phyloP scores from a whole-genome alignment of 1,140 invertebrate genomes.

The Pseudomyrmex pallidus region DNA sequence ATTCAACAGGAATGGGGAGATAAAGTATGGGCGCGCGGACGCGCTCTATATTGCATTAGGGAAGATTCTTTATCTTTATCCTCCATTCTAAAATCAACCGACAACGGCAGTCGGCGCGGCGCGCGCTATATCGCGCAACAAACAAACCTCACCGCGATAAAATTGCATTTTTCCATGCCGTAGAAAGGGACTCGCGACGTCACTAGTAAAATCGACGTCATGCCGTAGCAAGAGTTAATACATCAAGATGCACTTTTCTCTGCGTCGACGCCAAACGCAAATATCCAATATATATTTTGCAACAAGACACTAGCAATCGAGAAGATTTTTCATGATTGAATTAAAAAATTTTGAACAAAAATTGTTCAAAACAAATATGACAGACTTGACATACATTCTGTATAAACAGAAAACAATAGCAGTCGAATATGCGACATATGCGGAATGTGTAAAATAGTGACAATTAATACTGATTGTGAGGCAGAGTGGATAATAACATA shows the following conservation, averaged over 20 bases:
- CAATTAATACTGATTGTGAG: background rate
- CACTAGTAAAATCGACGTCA: conserved; percentile 44
- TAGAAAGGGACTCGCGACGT: conserved; percentile 18
- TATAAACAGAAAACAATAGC: background rate
- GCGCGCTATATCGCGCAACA: conserved; percentile 30
- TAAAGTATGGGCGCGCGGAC: conserved; percentile 50
- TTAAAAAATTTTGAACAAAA: background rate
- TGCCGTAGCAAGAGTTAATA: conserved; percentile 28
- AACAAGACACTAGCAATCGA: background rate
- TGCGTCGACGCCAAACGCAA: background rate
- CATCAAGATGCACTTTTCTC: conserved; percentile 22
- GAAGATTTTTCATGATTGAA: background rate
- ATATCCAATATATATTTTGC: background rate
- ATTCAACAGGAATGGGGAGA: conserved; percentile 59
- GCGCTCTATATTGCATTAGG: conserved; percentile 56
- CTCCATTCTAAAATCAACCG: conserved; percentile 53
- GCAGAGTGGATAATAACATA: conserved; percentile 3
- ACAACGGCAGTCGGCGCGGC: conserved; percentile 25
- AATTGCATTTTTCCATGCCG: conserved; percentile 44
- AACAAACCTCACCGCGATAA: conserved; percentile 56
- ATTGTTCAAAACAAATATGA: background rate
- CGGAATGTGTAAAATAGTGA: background rate
- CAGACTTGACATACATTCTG: background rate
- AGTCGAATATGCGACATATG: background rate
- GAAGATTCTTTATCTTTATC: conserved; percentile 57